Evolutionary conservation across 2,113 vertebrate species (phyloP).

Genomic region (Sturnus vulgaris): DNA sequence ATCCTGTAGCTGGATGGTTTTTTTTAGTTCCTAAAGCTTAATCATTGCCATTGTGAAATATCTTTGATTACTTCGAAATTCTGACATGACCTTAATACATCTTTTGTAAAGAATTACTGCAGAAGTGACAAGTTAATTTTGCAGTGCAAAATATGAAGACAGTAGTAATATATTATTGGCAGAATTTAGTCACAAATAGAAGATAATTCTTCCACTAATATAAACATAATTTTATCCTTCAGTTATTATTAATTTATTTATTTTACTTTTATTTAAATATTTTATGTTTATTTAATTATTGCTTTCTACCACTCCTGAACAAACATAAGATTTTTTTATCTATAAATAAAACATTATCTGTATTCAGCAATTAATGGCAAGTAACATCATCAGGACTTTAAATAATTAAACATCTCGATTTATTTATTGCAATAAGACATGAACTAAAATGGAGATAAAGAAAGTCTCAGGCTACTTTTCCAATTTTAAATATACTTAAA

Average conservation of each 20-base stretch:
- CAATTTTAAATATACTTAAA: not conserved
- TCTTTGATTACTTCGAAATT: constrained; percentile 23
- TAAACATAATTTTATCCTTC: not conserved
- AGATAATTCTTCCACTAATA: not conserved
- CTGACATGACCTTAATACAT: not conserved
- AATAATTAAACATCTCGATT: constrained; percentile 1
- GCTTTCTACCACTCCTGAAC: not conserved
- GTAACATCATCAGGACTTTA: not conserved
- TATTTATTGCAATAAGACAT: not conserved
- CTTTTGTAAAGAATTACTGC: not conserved
- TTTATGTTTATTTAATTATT: not conserved
- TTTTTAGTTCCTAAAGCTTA: not conserved
- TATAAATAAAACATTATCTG: not conserved
- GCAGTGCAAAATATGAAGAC: not conserved
- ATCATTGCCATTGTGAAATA: constrained; percentile 3
- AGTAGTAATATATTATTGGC: not conserved
- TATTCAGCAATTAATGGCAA: constrained; percentile 15
- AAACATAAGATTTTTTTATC: not conserved
- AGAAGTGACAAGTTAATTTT: constrained; percentile 10
- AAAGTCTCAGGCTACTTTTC: not conserved
- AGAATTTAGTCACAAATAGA: not conserved
- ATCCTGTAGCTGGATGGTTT: not conserved
- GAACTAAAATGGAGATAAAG: not conserved
- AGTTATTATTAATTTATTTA: not conserved
- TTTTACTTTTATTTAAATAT: not conserved